Evolutionary conservation across 2,797 vertebrate genomes (phyloP).

Genomic region (Oryzias dopingdopingensis): DNA sequence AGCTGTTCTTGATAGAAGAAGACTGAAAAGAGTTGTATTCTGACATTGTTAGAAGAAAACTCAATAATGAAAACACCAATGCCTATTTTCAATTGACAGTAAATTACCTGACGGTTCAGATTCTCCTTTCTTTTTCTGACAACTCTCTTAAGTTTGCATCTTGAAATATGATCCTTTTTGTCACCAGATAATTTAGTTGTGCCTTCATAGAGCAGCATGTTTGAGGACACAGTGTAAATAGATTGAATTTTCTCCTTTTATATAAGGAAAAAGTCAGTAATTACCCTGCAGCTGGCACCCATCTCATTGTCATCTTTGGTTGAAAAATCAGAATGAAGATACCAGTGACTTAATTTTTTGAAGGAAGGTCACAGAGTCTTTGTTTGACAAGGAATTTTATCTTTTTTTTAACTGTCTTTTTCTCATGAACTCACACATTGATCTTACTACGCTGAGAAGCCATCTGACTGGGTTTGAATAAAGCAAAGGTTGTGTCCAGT

Average conservation of each 20-base stretch:
- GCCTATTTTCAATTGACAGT: background rate
- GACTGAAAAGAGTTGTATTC: background rate
- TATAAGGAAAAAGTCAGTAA: background rate
- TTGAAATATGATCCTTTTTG: background rate
- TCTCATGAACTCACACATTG: background rate
- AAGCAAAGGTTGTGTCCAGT: conserved; percentile 2
- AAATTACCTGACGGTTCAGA: conserved; percentile 1
- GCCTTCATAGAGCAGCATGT: background rate
- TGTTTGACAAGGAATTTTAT: background rate
- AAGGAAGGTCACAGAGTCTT: conserved; percentile 15
- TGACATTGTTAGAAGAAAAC: background rate
- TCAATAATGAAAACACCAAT: background rate
- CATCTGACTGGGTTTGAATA: background rate
- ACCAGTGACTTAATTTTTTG: conserved; percentile 2
- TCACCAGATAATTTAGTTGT: background rate
- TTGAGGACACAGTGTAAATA: background rate
- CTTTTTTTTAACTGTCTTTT: conserved; percentile 15
- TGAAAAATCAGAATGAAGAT: conserved; percentile 7
- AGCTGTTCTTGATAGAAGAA: background rate
- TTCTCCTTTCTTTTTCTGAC: background rate
- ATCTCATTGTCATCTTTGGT: background rate
- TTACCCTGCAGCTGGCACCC: background rate
- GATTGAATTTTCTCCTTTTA: background rate
- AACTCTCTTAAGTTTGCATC: background rate
- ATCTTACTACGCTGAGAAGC: conserved; percentile 5